A percentile compares a stretch with the other conserved stretches of the same genome.
Conservation (phyloP, 1,140 invertebrate genomes). For the Eulimnadia texana region DNA sequence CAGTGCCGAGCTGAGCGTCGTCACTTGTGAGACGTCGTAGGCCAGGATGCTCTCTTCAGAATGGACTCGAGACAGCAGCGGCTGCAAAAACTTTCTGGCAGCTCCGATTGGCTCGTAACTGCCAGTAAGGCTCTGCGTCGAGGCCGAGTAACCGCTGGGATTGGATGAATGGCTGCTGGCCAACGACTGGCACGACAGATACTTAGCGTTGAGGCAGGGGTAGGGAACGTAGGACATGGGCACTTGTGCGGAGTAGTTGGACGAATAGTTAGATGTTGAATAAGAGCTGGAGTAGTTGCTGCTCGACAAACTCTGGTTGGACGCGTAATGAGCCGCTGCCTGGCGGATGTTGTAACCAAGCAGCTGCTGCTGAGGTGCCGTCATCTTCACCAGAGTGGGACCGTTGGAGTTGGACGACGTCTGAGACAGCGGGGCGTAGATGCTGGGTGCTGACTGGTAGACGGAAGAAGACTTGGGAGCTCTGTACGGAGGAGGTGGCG, state of each 20-base stretch:
- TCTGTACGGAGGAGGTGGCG: conserved; percentile 39
- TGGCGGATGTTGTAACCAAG: conserved; percentile 27
- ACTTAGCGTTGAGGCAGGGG: conserved; percentile 19
- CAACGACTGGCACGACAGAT: conserved; percentile 22
- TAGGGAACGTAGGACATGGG: conserved; percentile 18
- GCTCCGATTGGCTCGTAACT: conserved; percentile 23
- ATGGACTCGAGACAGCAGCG: conserved; percentile 22
- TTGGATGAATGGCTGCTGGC: conserved; percentile 21
- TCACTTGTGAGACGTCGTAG: conserved; percentile 13
- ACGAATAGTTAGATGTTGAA: conserved; percentile 23
- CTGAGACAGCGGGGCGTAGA: conserved; percentile 27
- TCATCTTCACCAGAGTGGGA: conserved; percentile 11
- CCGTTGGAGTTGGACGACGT: conserved; percentile 8
- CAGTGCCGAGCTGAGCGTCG: conserved; percentile 15
- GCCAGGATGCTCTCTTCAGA: conserved; percentile 23
- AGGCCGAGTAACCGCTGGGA: conserved; percentile 21
- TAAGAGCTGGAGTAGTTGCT: conserved; percentile 21
- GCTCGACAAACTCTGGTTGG: conserved; percentile 23
- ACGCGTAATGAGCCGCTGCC: conserved; percentile 19
- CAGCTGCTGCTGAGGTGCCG: conserved; percentile 27
- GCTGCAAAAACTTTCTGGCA: conserved; percentile 12
- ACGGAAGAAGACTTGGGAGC: conserved; percentile 33
- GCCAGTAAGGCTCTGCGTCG: conserved; percentile 23
- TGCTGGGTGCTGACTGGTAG: conserved; percentile 60
- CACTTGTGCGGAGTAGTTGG: conserved; percentile 18